Conservation (phyloP, 2,113 vertebrate genomes). For the Hepsetus odoe region DNA sequence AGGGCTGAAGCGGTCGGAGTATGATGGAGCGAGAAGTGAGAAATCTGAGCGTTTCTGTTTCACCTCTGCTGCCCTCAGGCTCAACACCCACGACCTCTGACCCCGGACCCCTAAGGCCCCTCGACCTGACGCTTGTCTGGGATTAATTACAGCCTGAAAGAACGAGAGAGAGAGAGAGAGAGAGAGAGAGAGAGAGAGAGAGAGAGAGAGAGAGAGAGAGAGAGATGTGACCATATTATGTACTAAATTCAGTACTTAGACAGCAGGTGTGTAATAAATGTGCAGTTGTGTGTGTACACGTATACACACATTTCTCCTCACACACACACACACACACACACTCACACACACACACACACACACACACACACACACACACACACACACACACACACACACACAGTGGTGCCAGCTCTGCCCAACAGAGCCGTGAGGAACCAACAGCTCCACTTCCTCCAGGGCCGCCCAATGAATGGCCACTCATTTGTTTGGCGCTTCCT, state of each 20-base stretch:
- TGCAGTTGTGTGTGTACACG: too few relatives aligned
- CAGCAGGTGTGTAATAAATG: too few relatives aligned
- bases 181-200: slow-evolving; percentile 20
- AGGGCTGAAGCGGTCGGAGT: neutral
- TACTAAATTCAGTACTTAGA: too few relatives aligned
- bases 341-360: too few relatives aligned
- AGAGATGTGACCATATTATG: neutral
- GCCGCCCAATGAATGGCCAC: neutral
- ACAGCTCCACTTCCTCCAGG: slow-evolving; percentile 9
- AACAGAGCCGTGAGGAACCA: slow-evolving; percentile 14
- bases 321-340: too few relatives aligned
- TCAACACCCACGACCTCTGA: neutral
- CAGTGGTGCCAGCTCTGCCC: neutral
- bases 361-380: too few relatives aligned
- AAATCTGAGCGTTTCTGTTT: neutral
- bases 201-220: neutral
- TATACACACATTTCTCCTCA: too few relatives aligned
- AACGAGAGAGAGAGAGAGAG: too few relatives aligned
- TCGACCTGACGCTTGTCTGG: neutral
- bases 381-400: neutral
- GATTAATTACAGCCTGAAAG: neutral
- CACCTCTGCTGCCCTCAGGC: neutral
- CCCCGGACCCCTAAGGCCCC: neutral
- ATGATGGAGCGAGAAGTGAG: neutral
- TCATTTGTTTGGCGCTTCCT: slow-evolving; percentile 22